Evolutionary conservation across 2,797 vertebrate genomes (phyloP).

Genomic region (Betta splendens): DNA sequence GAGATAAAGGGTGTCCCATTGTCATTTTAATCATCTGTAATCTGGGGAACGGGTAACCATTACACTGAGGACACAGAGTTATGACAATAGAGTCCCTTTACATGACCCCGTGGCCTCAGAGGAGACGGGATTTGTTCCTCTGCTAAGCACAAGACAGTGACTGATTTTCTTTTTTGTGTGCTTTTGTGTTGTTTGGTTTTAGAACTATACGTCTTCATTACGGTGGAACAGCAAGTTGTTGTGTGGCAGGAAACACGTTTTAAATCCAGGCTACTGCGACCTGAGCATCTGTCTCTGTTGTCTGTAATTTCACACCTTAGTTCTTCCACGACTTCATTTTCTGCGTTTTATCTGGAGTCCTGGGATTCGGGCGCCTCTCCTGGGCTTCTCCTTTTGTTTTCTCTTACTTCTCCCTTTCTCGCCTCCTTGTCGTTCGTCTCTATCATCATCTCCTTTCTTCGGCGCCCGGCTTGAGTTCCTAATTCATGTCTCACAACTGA

Average conservation of each 20-base stretch:
- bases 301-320: background rate
- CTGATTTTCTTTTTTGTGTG: background rate
- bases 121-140: conserved; percentile 38
- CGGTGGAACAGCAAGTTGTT: too few relatives aligned
- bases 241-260: background rate
- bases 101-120: conserved; percentile 31
- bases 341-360: conserved; percentile 8
- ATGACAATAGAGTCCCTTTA: conserved; percentile 25
- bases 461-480: conserved; percentile 39
- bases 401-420: conserved; percentile 14
- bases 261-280: background rate
- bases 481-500: conserved; percentile 58
- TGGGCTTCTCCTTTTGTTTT: conserved; percentile 22
- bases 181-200: background rate
- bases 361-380: conserved; percentile 16
- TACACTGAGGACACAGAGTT: conserved; percentile 43
- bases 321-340: conserved; percentile 7
- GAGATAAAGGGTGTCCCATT: conserved; percentile 58
- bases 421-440: conserved; percentile 30
- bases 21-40: conserved; percentile 67
- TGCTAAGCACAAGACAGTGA: conserved; percentile 4
- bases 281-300: background rate
- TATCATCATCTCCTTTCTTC: conserved; percentile 25
- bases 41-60: conserved; percentile 52
- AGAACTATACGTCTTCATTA: too few relatives aligned